Evolutionary conservation across 23 tunicate genomes (phyloP), one percentile per base, ranked within the genome.

Genomic region (Trididemnum nubilum): DNA sequence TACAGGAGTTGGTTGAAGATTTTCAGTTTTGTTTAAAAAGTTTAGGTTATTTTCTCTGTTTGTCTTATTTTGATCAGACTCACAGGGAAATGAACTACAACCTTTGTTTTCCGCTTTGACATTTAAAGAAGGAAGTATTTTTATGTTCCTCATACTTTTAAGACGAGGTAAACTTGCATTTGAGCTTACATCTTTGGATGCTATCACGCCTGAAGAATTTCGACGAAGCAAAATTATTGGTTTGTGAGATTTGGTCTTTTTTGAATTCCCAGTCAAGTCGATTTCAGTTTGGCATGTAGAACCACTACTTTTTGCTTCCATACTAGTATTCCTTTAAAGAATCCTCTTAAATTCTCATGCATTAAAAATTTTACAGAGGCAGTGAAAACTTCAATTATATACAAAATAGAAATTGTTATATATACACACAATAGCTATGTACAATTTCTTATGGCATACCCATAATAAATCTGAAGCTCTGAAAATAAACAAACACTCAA

Each of bases 171-270:
- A 31, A 30, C 32, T 19, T 28, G 31, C 15, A 23, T 24, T 23
- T 7, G 26, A 33, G 19, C 19, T 9, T 15, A 12, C 27, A 24
- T 22, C 24, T 65, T 85, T 76, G n/a, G 27, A 38, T 29, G 81
- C 32, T 33, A 76, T 64, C 2, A 23, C 50, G 22, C 77, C 67
- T 44, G 72, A 76, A 0, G 88, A 85, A 69, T 77, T 85, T 64
- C 88, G 76, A 0, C 88, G 65, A 44, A 85, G 67, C 32, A 85
- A 65, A 49, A 85, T 85, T 38, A 85, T 85, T 1, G 88, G 88
- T 64, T 79, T 51, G 34, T 34, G 40, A 34, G 88, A 65, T 50
- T 85, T 85, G 5, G 64, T 40, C 30, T 85, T 76, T 35, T 26
- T 35, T 30, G 34, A 19, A 63, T 19, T 59, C 23, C 27, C 24